Conservation (phyloP, 2,113 vertebrate species). For the Trogon melanurus region DNA sequence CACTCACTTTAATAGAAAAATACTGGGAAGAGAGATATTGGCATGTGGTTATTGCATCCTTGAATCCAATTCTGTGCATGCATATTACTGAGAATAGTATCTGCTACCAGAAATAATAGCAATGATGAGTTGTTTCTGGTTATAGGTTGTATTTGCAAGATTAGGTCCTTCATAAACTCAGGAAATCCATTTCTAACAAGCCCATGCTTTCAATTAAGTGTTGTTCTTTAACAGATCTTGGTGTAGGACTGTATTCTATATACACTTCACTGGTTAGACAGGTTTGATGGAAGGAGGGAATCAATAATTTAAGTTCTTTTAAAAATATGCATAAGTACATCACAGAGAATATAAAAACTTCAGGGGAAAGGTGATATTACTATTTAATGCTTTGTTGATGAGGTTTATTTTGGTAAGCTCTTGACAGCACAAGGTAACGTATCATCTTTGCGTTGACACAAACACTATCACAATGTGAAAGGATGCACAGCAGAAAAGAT, state of each 20-base stretch:
- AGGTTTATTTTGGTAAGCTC: constrained; percentile 70
- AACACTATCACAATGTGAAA: constrained; percentile 56
- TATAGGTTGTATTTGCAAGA: neutral
- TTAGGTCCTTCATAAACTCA: neutral
- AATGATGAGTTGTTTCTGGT: neutral
- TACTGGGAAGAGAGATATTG: neutral
- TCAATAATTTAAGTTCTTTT: constrained; percentile 67
- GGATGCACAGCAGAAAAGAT: constrained; percentile 27
- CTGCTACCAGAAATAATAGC: neutral
- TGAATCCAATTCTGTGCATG: neutral
- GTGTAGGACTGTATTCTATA: neutral
- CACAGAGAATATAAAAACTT: constrained; percentile 67
- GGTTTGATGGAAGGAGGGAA: constrained; percentile 55
- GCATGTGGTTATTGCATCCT: neutral
- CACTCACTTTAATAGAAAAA: neutral
- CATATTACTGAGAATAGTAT: neutral
- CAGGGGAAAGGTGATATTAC: constrained; percentile 64
- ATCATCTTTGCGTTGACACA: constrained; percentile 51
- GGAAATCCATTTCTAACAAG: neutral
- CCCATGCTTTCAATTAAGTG: neutral
- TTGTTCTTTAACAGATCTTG: constrained; percentile 21
- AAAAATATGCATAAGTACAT: constrained; percentile 68
- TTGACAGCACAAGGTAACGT: constrained; percentile 61
- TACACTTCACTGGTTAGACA: constrained; percentile 52
- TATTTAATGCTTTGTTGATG: constrained; percentile 70